Evolutionary conservation across 2,888 invertebrate genomes (phyloP).

Genomic region (Tetheella fluctuosa): DNA sequence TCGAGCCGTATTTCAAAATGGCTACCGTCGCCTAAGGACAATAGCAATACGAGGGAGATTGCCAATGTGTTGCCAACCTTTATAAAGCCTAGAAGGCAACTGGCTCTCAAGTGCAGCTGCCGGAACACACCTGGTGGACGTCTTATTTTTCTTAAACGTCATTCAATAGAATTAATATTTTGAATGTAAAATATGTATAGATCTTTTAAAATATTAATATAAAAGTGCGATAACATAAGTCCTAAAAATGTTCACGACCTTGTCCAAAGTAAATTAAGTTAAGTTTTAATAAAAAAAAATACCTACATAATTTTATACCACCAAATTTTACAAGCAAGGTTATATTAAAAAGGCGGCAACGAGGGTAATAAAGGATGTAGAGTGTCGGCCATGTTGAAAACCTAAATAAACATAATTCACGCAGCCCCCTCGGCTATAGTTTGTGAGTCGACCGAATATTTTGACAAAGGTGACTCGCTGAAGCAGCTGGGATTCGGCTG

Average conservation of each 20-base stretch:
- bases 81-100: no score
- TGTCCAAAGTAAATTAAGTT: background rate
- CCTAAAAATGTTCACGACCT: background rate
- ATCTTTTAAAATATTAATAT: background rate
- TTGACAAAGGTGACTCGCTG: slow-evolving; percentile 18
- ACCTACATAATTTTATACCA: slow-evolving; percentile 6
- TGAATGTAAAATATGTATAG: no score
- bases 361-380: slow-evolving; percentile 10
- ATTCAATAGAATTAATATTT: no score
- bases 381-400: slow-evolving; percentile 7
- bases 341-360: slow-evolving; percentile 12
- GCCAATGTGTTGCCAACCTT: no score
- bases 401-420: slow-evolving; percentile 47
- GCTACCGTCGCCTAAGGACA: no score
- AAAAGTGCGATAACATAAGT: background rate
- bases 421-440: slow-evolving; percentile 32
- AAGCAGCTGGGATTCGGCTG: slow-evolving; percentile 10
- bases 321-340: slow-evolving; percentile 12
- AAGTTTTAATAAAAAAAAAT: slow-evolving; percentile 4
- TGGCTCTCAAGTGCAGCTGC: no score
- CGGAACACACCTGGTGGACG: no score
- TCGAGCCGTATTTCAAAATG: no score
- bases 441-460: slow-evolving; percentile 25
- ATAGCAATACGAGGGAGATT: no score
- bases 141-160: no score